phyloP scores from a whole-genome alignment of 2,888 invertebrate species.

The Xylota segnis region DNA sequence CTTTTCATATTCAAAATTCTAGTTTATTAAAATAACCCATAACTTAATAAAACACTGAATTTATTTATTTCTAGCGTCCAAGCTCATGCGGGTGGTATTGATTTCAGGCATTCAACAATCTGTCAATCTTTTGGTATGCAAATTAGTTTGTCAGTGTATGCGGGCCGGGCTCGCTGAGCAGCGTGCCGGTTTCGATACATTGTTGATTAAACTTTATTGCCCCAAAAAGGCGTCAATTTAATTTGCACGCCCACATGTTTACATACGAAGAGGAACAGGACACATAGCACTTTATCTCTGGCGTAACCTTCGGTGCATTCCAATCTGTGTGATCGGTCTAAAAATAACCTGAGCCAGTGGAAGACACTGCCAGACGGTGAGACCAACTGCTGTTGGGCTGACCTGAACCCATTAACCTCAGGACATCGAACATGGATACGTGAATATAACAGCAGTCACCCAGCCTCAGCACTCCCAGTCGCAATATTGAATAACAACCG shows the following conservation, averaged over 20 bases:
- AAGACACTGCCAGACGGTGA: slow-evolving; percentile 9
- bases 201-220: slow-evolving; percentile 46
- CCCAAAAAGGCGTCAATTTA: slow-evolving; percentile 46
- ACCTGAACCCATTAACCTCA: slow-evolving; percentile 74
- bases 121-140: slow-evolving; percentile 38
- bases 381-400: slow-evolving; percentile 49
- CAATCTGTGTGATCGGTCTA: slow-evolving; percentile 43
- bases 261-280: slow-evolving; percentile 18
- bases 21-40: slow-evolving; percentile 33
- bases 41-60: slow-evolving; percentile 41
- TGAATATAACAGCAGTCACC: slow-evolving; percentile 50
- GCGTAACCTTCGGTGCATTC: slow-evolving; percentile 62
- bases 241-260: slow-evolving; percentile 61
- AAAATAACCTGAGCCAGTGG: slow-evolving; percentile 39
- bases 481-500: slow-evolving; percentile 48
- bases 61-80: slow-evolving; percentile 36
- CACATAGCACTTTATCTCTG: slow-evolving; percentile 26
- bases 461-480: slow-evolving; percentile 8
- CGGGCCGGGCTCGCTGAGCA: background rate
- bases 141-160: slow-evolving; percentile 25
- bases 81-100: slow-evolving; percentile 56
- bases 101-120: slow-evolving; percentile 27
- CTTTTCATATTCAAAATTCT: slow-evolving; percentile 29
- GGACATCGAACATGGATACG: slow-evolving; percentile 57
- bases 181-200: slow-evolving; percentile 22